Evolutionary conservation across 64 coral and sea anemone species (phyloP).

Genomic region (Stichodactyla helianthus): DNA sequence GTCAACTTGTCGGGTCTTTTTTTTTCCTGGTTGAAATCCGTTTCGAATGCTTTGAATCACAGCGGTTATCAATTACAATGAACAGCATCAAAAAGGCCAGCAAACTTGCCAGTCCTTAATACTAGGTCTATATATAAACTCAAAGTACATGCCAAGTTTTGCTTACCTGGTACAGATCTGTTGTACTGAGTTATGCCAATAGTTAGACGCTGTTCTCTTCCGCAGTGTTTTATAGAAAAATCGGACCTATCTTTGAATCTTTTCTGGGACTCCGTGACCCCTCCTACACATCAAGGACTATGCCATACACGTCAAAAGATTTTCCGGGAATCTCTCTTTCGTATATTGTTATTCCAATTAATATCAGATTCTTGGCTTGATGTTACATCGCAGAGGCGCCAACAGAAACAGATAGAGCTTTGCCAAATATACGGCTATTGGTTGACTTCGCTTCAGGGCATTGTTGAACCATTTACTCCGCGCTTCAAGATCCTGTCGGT

Average conservation of each 20-base stretch:
- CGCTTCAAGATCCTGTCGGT: background rate
- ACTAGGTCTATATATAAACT: too few species aligned
- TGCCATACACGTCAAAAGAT: background rate
- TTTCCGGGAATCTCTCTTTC: constrained; percentile 4
- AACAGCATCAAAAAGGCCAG: background rate
- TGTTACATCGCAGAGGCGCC: background rate
- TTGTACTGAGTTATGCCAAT: background rate
- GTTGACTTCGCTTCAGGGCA: background rate
- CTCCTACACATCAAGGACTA: background rate
- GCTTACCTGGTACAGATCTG: too few species aligned
- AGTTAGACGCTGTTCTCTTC: background rate
- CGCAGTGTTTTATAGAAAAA: constrained; percentile 6
- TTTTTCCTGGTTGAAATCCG: background rate
- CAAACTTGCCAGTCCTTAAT: too few species aligned
- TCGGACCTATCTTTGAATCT: background rate
- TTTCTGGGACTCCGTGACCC: background rate
- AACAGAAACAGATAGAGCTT: background rate
- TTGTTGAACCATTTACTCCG: background rate
- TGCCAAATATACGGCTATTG: background rate
- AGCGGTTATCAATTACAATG: background rate
- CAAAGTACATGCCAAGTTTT: too few species aligned
- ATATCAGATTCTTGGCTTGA: background rate
- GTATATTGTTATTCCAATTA: constrained; percentile 2
- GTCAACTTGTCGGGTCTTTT: background rate
- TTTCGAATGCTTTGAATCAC: background rate